Conservation (phyloP, 92 coral and sea anemone genomes). For the Palythoa heliodiscus region DNA sequence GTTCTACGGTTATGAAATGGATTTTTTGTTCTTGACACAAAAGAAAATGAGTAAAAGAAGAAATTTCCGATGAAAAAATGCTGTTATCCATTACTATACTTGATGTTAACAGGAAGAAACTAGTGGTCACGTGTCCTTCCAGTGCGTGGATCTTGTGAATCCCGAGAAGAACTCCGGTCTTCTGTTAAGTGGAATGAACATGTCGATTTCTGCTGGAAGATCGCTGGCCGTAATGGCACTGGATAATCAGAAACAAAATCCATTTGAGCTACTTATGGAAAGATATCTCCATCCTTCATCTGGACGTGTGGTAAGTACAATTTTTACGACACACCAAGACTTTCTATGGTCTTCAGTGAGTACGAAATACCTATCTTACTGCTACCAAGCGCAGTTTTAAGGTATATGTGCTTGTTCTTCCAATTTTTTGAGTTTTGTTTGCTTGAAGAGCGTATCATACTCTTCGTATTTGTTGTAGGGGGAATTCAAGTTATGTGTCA, state of each 20-base stretch:
- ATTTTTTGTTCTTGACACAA: too few relatives aligned
- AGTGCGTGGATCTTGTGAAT: conserved; percentile 75
- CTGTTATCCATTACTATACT: not conserved
- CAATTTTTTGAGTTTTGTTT: too few relatives aligned
- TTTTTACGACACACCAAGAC: not conserved
- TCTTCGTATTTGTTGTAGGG: too few relatives aligned
- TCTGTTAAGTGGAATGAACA: conserved; percentile 69
- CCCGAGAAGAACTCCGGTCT: conserved; percentile 59
- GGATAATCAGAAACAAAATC: conserved; percentile 68
- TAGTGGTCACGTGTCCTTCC: conserved; percentile 70
- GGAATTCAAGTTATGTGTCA: not conserved
- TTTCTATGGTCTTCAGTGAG: too few relatives aligned
- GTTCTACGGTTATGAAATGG: too few relatives aligned
- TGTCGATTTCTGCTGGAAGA: conserved; percentile 60
- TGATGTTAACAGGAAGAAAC: conserved; percentile 57
- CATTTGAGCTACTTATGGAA: conserved; percentile 77
- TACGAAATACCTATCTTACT: too few relatives aligned
- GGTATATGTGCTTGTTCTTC: too few relatives aligned
- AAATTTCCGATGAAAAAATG: not conserved
- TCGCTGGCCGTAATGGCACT: conserved; percentile 73
- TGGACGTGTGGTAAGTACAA: conserved; percentile 72
- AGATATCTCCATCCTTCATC: conserved; percentile 78
- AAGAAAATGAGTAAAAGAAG: too few relatives aligned
- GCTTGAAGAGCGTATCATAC: too few relatives aligned
- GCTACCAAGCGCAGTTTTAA: not conserved